Evolutionary conservation across 2,888 invertebrate species (phyloP).

Genomic region (Acrobasis consociella): DNA sequence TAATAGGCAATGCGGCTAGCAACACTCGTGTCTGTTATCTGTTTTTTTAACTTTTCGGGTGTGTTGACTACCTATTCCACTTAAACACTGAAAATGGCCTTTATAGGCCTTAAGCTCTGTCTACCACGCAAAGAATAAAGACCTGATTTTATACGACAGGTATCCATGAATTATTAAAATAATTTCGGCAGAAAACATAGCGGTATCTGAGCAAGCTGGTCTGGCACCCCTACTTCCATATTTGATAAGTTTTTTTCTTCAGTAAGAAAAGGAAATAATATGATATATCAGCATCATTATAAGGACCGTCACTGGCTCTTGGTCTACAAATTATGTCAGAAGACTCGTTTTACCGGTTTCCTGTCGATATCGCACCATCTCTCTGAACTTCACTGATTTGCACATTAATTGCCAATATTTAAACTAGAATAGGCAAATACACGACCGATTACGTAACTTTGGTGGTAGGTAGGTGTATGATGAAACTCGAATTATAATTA

Average conservation of each 20-base stretch:
- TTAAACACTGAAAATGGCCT: too few relatives aligned
- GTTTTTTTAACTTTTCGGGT: too few relatives aligned
- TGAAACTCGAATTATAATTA: constrained; percentile 16
- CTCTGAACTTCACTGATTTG: constrained; percentile 47
- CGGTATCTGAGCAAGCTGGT: too few relatives aligned
- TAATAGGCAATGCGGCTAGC: too few relatives aligned
- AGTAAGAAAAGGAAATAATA: background rate
- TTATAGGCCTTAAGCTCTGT: too few relatives aligned
- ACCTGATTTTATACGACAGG: too few relatives aligned
- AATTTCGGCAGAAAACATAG: too few relatives aligned
- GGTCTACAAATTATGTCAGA: constrained; percentile 37
- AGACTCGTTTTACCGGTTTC: constrained; percentile 40
- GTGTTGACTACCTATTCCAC: too few relatives aligned
- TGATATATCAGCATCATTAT: background rate
- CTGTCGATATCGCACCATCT: constrained; percentile 46
- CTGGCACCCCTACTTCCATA: too few relatives aligned
- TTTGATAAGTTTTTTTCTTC: background rate
- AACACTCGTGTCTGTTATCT: too few relatives aligned
- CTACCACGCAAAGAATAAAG: too few relatives aligned
- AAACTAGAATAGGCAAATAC: constrained; percentile 34
- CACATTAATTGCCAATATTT: constrained; percentile 56
- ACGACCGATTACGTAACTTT: constrained; percentile 30
- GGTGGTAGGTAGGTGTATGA: constrained; percentile 15
- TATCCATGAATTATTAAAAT: too few relatives aligned
- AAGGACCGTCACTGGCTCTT: constrained; percentile 31